Conservation (phyloP, 2,113 vertebrate genomes). For the Charina bottae region DNA sequence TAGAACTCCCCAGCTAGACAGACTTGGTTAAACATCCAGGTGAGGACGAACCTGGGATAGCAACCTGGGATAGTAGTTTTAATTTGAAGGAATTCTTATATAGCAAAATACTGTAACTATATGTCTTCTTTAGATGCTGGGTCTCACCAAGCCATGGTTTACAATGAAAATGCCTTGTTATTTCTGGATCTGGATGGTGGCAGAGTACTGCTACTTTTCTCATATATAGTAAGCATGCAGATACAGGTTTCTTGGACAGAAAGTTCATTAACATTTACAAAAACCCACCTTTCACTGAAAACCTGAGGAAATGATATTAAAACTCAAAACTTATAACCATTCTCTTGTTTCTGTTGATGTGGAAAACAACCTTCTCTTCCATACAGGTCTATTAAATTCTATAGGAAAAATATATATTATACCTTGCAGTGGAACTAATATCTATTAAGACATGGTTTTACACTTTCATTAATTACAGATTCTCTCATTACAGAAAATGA, state of each 20-base stretch:
- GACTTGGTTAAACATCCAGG: background rate
- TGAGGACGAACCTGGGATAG: background rate
- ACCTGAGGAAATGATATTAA: background rate
- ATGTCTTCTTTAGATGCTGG: too few relatives aligned
- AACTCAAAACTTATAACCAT: background rate
- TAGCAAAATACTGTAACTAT: too few relatives aligned
- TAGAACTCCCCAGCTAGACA: background rate
- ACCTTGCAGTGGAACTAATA: background rate
- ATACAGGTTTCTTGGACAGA: background rate
- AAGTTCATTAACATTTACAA: background rate
- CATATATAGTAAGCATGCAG: background rate
- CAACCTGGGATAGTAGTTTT: background rate
- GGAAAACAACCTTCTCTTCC: background rate
- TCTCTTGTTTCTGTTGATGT: background rate
- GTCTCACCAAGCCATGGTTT: background rate
- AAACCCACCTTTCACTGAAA: background rate
- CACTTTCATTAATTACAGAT: background rate
- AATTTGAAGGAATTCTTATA: background rate
- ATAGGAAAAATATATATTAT: constrained; percentile 10
- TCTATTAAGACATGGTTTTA: constrained; percentile 14
- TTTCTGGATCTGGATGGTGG: background rate
- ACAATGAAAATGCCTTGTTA: background rate
- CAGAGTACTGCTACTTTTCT: background rate
- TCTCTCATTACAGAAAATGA: constrained; percentile 24
- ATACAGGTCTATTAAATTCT: accelerated